Conservation (phyloP, 2,888 invertebrate genomes). For the Ceriagrion tenellum region DNA sequence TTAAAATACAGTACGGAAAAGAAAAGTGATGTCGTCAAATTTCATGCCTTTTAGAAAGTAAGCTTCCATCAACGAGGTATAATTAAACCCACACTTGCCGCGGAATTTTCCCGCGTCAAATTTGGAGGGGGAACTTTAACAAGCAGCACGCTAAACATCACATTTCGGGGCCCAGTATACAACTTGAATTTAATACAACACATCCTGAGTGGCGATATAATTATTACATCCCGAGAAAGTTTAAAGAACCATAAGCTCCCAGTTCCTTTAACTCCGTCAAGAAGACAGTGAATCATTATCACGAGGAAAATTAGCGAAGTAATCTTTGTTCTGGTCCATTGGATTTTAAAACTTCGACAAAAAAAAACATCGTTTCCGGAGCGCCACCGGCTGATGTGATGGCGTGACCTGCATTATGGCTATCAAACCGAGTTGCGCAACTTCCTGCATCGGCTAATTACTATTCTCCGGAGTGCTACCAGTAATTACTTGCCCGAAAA, state of each 20-base stretch:
- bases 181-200: background rate
- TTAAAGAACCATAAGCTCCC: background rate
- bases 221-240: background rate
- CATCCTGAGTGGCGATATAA: background rate
- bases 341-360: background rate
- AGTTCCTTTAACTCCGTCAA: too few species aligned
- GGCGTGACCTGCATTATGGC: slow-evolving; percentile 23
- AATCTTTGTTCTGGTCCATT: background rate
- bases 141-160: too few species aligned
- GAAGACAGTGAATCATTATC: too few species aligned
- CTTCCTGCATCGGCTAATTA: background rate
- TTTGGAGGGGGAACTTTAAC: too few species aligned
- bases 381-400: background rate
- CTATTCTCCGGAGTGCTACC: background rate
- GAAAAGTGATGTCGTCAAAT: too few species aligned
- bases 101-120: too few species aligned
- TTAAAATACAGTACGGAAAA: too few species aligned
- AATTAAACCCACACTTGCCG: too few species aligned
- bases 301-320: background rate
- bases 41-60: too few species aligned
- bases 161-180: too few species aligned
- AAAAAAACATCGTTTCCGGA: background rate
- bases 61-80: too few species aligned
- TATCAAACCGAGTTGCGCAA: background rate
- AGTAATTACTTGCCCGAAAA: background rate